Percentiles rank a stretch among this genome's conserved stretches.
Conservation (phyloP, 2,113 vertebrate species). For the Parus major region DNA sequence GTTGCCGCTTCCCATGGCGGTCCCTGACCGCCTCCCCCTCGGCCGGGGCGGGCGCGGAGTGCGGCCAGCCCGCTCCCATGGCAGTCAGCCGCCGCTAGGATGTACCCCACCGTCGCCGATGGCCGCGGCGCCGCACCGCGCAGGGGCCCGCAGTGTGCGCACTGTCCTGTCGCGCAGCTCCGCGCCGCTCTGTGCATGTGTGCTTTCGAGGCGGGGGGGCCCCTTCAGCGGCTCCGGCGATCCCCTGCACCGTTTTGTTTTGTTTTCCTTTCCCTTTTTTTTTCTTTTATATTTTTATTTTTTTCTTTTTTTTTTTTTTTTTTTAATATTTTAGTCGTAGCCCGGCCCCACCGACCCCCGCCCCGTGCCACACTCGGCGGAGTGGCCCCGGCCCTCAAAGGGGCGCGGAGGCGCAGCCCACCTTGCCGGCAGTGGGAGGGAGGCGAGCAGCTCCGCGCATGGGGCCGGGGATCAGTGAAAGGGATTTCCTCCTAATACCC, state of each 20-base stretch:
- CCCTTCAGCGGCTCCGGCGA: neutral
- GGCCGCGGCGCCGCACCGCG: neutral
- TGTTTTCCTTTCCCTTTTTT: neutral
- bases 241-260: neutral
- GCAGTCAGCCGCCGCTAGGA: slow-evolving; percentile 80
- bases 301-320: too few species aligned
- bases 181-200: neutral
- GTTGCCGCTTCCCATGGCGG: neutral
- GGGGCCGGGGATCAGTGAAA: slow-evolving; percentile 5
- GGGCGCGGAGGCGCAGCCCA: neutral
- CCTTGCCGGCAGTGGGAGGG: neutral
- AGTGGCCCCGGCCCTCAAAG: neutral
- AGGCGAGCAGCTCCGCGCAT: neutral
- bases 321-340: neutral
- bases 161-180: neutral
- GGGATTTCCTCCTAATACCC: slow-evolving; percentile 42
- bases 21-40: neutral
- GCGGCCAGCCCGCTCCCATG: slow-evolving; percentile 39
- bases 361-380: neutral
- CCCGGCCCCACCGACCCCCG: neutral
- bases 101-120: slow-evolving; percentile 80
- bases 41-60: neutral
- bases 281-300: too few species aligned
- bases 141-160: neutral
- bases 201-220: neutral